Evolutionary conservation across 2,888 invertebrate genomes (phyloP).

Genomic region (Pristionchus exspectatus): DNA sequence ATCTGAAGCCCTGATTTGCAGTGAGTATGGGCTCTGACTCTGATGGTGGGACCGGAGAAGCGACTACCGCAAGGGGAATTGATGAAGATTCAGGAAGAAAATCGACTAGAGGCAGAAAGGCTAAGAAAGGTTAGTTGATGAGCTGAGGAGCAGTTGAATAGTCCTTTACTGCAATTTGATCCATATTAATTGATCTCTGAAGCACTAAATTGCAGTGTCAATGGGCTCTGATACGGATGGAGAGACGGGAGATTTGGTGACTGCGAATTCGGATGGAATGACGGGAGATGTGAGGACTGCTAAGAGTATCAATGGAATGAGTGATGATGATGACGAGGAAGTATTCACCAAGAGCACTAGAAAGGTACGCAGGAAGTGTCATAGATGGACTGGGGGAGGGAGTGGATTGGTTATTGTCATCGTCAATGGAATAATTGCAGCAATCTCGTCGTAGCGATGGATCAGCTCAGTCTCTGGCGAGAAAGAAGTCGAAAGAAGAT

Average conservation of each 20-base stretch:
- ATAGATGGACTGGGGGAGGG: not conserved
- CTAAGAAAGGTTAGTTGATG: too few species aligned
- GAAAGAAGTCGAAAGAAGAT: conserved; percentile 44
- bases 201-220: not conserved
- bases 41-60: not conserved
- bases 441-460: not conserved
- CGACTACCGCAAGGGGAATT: not conserved
- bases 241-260: not conserved
- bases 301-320: not conserved
- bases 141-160: too few species aligned
- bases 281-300: conserved; percentile 1
- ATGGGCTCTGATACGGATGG: not conserved
- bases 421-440: not conserved
- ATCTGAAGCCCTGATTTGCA: too few species aligned
- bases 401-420: not conserved
- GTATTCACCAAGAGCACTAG: not conserved
- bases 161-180: too few species aligned
- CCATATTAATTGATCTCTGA: not conserved
- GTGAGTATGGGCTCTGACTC: not conserved
- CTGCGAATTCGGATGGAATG: not conserved
- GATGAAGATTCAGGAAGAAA: too few species aligned
- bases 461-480: not conserved
- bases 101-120: too few species aligned
- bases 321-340: not conserved
- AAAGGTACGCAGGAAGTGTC: not conserved